These are phyloP conservation scores for Drosophila kanapiae DNA, from an alignment of 1,140 invertebrate genomes.

Conservation along the genomic window DNA sequence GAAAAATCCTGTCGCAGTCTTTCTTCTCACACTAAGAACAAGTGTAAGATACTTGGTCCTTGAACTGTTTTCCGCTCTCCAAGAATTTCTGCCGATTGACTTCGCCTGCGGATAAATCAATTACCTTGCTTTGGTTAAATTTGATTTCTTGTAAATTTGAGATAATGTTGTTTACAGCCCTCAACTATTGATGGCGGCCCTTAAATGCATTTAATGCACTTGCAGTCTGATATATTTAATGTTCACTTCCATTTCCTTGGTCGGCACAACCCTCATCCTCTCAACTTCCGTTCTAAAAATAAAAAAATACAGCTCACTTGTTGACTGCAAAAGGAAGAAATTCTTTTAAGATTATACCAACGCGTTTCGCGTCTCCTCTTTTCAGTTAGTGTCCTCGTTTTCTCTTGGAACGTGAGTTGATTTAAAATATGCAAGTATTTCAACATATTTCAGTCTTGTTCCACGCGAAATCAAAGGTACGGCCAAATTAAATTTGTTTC, in stretches of 20 bases:
- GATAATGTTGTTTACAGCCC: constrained; percentile 41
- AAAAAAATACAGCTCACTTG: constrained; percentile 25
- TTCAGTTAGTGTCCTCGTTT: not conserved
- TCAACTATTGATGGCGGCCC: constrained; percentile 14
- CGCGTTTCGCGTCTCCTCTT: constrained; percentile 6
- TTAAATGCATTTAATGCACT: constrained; percentile 48
- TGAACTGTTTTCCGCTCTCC: constrained; percentile 16
- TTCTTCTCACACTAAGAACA: constrained; percentile 29
- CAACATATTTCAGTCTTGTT: constrained; percentile 28
- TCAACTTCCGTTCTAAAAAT: not conserved
- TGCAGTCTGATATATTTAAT: constrained; percentile 32
- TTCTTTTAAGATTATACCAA: constrained; percentile 26
- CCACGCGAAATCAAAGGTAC: constrained; percentile 47
- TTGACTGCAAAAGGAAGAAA: constrained; percentile 41
- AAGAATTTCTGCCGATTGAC: constrained; percentile 29
- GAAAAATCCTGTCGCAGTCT: not conserved
- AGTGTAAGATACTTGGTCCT: not conserved
- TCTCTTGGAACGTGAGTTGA: constrained; percentile 33
- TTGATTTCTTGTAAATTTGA: constrained; percentile 31
- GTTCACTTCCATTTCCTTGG: constrained; percentile 30
- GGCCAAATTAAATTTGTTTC: constrained; percentile 50
- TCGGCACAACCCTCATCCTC: not conserved
- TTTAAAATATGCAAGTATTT: constrained; percentile 11
- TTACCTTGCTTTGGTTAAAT: constrained; percentile 41
- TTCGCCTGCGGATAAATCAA: constrained; percentile 48